Percentiles rank a stretch among this genome's conserved stretches.
Evolutionary conservation across 2,797 vertebrate species (phyloP).

Genomic region (Bradypus variegatus): DNA sequence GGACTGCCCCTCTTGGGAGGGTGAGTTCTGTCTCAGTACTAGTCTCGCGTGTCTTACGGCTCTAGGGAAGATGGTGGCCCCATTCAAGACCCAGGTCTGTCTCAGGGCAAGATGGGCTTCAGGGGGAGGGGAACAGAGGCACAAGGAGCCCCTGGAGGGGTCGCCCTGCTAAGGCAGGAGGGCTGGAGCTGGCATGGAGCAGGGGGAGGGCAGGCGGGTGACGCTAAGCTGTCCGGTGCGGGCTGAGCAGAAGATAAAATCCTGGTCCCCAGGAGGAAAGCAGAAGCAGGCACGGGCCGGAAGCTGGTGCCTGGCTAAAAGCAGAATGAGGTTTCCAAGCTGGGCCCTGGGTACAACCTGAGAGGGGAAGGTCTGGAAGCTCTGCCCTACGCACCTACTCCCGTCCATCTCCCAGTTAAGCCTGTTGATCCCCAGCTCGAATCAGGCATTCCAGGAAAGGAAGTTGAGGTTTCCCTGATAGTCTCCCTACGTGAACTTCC

Average conservation of each 20-base stretch:
- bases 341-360: neutral
- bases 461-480: neutral
- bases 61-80: neutral
- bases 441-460: fast-evolving
- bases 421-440: fast-evolving
- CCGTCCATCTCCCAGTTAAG: too few relatives aligned
- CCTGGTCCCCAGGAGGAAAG: too few relatives aligned
- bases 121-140: neutral
- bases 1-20: neutral
- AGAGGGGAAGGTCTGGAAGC: neutral
- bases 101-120: neutral
- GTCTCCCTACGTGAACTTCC: neutral
- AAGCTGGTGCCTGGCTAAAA: neutral
- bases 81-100: neutral
- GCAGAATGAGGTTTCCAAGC: neutral
- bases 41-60: neutral
- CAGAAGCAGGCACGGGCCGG: too few relatives aligned
- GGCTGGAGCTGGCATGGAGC: neutral
- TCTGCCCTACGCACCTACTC: fast-evolving
- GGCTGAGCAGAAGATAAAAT: neutral
- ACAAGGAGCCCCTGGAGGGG: neutral
- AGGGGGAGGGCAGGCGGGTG: neutral
- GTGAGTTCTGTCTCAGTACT: neutral
- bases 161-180: neutral
- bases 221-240: too few relatives aligned